Conservation (phyloP, 2,888 invertebrate genomes). For the Drosophila kuntzei region DNA sequence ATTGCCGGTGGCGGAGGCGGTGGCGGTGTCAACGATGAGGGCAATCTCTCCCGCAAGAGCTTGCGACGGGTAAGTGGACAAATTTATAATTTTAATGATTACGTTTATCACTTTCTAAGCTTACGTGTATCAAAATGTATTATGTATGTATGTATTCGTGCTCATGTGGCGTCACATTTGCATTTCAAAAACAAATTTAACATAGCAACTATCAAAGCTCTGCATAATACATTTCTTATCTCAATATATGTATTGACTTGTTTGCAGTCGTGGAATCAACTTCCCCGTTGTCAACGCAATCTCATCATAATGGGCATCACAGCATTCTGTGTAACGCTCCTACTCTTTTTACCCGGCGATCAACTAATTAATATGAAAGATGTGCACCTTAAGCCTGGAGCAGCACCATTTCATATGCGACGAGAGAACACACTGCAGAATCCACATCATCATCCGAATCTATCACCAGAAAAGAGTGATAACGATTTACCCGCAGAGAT, state of each 20-base stretch:
- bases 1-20: constrained; percentile 43
- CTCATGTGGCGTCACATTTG: constrained; percentile 3
- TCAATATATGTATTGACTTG: constrained; percentile 12
- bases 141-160: not conserved
- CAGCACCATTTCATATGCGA: constrained; percentile 61
- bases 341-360: constrained; percentile 87
- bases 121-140: constrained; percentile 3
- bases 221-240: constrained; percentile 2
- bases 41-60: constrained; percentile 78
- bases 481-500: constrained; percentile 36
- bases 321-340: constrained; percentile 87
- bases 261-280: constrained; percentile 92
- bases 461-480: constrained; percentile 20
- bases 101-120: constrained; percentile 17
- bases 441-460: constrained; percentile 64
- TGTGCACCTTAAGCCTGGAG: constrained; percentile 38
- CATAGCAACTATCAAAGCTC: not conserved
- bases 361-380: constrained; percentile 68
- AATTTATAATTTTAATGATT: not conserved
- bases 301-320: constrained; percentile 89
- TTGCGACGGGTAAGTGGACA: constrained; percentile 81
- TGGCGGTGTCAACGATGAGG: constrained; percentile 51
- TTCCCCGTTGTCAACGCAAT: constrained; percentile 93
- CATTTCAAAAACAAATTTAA: constrained; percentile 1
- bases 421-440: constrained; percentile 59